Percentiles rank a stretch among this genome's conserved stretches.
These are phyloP conservation scores for Peromyscus eremicus DNA, from an alignment of 2,797 vertebrate genomes.

Conservation along the genomic window DNA sequence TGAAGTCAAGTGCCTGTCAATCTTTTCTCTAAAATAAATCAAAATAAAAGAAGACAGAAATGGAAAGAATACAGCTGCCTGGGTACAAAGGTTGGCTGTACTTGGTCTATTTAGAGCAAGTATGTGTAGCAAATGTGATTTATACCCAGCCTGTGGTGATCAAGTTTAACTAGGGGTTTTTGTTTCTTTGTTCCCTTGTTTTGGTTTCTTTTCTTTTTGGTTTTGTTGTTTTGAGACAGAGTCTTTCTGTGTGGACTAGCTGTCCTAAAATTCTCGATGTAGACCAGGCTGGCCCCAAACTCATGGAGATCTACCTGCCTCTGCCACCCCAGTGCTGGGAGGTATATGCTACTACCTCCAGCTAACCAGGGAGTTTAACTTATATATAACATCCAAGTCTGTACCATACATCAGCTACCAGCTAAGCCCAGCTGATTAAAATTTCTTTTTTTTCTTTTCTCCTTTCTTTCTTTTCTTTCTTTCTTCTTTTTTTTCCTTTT, in stretches of 20 bases:
- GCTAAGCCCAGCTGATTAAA: neutral
- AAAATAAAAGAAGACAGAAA: constrained; percentile 76
- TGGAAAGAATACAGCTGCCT: constrained; percentile 42
- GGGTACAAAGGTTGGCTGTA: neutral
- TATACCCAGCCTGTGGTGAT: neutral
- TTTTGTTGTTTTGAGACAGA: constrained; percentile 16
- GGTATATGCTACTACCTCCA: neutral
- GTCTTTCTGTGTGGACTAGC: neutral
- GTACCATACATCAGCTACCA: neutral
- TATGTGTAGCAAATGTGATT: neutral
- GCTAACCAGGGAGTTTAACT: neutral
- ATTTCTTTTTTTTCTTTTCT: neutral
- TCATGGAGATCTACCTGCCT: neutral
- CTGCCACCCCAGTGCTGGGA: neutral
- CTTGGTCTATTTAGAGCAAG: constrained; percentile 55
- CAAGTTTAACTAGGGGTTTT: constrained; percentile 49
- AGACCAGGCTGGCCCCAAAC: neutral
- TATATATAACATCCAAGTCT: neutral
- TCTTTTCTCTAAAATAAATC: constrained; percentile 63
- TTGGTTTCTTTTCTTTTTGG: constrained; percentile 25
- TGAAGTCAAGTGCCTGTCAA: neutral
- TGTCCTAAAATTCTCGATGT: neutral
- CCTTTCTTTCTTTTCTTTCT: too few species aligned
- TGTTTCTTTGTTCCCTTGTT: constrained; percentile 51
- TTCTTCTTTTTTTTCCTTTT: neutral